These are phyloP conservation scores for Enoplolaimus lenunculus DNA, from an alignment of 2,888 invertebrate genomes.

Conservation along the genomic window DNA sequence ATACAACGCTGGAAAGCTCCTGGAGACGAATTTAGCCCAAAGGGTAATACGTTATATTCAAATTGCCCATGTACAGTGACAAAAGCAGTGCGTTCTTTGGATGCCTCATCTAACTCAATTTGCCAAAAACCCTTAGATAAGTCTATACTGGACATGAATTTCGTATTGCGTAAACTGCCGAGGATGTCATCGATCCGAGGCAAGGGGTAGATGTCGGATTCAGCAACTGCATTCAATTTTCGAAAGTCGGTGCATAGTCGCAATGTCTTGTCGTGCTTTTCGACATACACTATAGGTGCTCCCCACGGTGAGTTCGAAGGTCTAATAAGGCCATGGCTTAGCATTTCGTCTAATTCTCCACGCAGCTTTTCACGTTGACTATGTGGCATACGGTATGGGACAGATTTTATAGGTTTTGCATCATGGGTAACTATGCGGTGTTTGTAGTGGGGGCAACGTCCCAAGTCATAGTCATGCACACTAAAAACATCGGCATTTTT, in stretches of 20 bases:
- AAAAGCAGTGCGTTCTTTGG: too few relatives aligned
- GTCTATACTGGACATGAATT: too few relatives aligned
- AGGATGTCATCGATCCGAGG: too few relatives aligned
- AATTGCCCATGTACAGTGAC: too few relatives aligned
- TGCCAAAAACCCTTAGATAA: too few relatives aligned
- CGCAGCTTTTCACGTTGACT: too few relatives aligned
- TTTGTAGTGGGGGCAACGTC: neutral
- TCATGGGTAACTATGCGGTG: neutral
- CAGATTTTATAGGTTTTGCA: too few relatives aligned
- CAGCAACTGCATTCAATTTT: conserved; percentile 25
- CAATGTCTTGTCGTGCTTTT: conserved; percentile 32
- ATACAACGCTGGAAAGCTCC: conserved; percentile 5
- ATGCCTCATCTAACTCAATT: too few relatives aligned
- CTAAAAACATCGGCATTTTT: neutral
- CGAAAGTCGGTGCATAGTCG: conserved; percentile 29
- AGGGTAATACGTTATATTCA: too few relatives aligned
- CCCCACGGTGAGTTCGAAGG: conserved; percentile 36
- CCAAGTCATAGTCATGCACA: neutral
- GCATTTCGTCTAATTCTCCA: neutral
- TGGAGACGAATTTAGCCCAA: too few relatives aligned
- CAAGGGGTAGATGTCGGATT: conserved; percentile 24
- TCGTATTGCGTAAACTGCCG: neutral
- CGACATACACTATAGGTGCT: conserved; percentile 36
- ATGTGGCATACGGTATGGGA: too few relatives aligned
- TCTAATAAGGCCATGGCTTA: conserved; percentile 20